Percentiles rank a stretch among this genome's conserved stretches.
phyloP scores from a whole-genome alignment of 2,888 invertebrate species.

The Drosophila anomelani region DNA sequence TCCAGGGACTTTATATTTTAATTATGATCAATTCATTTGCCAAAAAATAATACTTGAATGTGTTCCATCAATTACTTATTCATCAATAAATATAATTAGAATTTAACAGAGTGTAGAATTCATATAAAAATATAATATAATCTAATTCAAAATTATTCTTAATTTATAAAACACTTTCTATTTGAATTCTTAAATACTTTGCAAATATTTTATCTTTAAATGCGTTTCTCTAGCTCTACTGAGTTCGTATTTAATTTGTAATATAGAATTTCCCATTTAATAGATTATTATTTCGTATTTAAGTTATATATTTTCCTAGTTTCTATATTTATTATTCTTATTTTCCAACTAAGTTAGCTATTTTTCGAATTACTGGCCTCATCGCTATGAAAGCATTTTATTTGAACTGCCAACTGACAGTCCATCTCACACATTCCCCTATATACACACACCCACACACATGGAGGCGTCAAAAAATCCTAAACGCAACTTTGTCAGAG shows the following conservation, averaged over 20 bases:
- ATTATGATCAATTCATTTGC: too few species aligned
- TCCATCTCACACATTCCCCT: conserved; percentile 25
- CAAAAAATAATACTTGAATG: too few species aligned
- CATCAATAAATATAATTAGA: too few species aligned
- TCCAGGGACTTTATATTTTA: too few species aligned
- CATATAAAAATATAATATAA: too few species aligned
- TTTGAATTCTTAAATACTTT: too few species aligned
- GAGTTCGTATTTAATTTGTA: neutral
- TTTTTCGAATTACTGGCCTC: neutral
- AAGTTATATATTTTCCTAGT: neutral
- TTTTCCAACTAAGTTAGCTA: neutral
- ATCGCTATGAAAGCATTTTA: conserved; percentile 1
- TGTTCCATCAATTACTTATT: too few species aligned
- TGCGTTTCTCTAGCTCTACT: neutral
- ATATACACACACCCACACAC: neutral
- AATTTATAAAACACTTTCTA: too few species aligned
- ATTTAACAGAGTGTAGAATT: too few species aligned
- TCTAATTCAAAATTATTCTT: too few species aligned
- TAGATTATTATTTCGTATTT: neutral
- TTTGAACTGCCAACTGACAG: conserved; percentile 34
- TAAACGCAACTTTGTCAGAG: conserved; percentile 50
- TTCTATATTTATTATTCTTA: neutral
- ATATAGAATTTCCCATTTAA: too few species aligned
- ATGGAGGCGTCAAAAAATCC: conserved; percentile 33
- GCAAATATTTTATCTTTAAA: neutral